These are phyloP conservation scores for Zelleria hepariella DNA, from an alignment of 2,888 invertebrate species.

Conservation along the genomic window DNA sequence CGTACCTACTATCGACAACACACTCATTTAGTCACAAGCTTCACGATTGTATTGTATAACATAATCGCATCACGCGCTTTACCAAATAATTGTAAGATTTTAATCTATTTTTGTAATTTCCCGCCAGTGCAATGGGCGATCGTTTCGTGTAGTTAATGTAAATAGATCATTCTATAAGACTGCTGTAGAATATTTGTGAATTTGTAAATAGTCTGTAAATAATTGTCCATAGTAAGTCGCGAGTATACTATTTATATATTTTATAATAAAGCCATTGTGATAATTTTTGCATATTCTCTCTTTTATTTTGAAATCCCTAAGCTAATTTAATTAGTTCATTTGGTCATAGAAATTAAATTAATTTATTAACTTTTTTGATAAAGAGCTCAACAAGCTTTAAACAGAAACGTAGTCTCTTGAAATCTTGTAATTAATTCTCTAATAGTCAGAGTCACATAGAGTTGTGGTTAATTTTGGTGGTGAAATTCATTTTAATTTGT, in stretches of 20 bases:
- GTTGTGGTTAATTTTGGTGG: no score
- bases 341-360: no score
- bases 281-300: constrained; percentile 60
- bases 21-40: constrained; percentile 55
- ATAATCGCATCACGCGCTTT: constrained; percentile 53
- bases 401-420: no score
- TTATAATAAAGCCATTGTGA: constrained; percentile 73
- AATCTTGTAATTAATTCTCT: no score
- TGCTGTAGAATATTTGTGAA: constrained; percentile 63
- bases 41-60: constrained; percentile 45
- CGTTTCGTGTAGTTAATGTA: constrained; percentile 55
- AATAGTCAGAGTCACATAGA: no score
- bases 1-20: constrained; percentile 34
- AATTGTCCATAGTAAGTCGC: constrained; percentile 68
- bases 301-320: constrained; percentile 15
- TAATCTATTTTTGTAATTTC: constrained; percentile 68
- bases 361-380: no score
- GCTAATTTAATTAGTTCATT: background rate
- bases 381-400: no score
- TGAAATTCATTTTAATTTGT: no score
- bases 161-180: constrained; percentile 68
- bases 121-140: constrained; percentile 56
- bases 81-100: constrained; percentile 61
- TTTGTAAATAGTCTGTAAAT: constrained; percentile 67
- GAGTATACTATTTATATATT: constrained; percentile 72